Evolutionary conservation across 2,888 invertebrate species (phyloP), one percentile per base, ranked within the genome.

Genomic region (Lumbricus terrestris): DNA sequence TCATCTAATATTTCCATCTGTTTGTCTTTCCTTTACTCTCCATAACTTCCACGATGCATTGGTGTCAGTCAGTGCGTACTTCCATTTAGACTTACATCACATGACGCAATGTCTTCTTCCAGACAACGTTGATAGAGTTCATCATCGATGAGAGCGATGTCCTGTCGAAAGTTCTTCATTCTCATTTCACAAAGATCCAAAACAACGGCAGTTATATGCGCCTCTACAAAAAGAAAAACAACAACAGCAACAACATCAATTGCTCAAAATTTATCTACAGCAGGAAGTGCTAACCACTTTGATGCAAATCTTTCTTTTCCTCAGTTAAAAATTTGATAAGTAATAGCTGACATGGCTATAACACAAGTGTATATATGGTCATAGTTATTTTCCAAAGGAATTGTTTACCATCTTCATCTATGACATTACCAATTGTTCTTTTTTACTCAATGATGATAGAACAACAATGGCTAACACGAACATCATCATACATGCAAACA

Each of bases 171-270:
- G 37, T 85, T 15, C 85, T 85, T 85, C 6, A 85, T 23, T 85
- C 85, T 4, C 85, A 85, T 85, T 85, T 85, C 85, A 37, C 85
- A 85, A 23, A 85, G 35, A 85, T 85, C 85, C 85, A 85, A 85
- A 85, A 85, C 85, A 34, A 85, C 6, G 8, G 35, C 37, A 34
- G 85, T 37, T 23, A 85, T 35, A 33, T 85, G 85, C 0, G 85
- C 85, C 37, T 85, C 85, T 85, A 23, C 85, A 85, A 85, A 33
- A 23, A 35, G 29, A 34, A 33, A 1, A 34, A 34, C 29, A 85
- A n/a, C n/a, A n/a, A n/a, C n/a, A n/a, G n/a, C n/a, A 4, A 35
- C 29, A 0, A 85, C 15, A 2, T n/a, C 1, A 35, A 23, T n/a
- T n/a, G 69, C n/a, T 69, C 69, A 11, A n/a, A n/a, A n/a, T n/a